A percentile compares a stretch with the other conserved stretches of the same genome.
Conservation (phyloP, 2,113 vertebrate genomes). For the Scolopax mira region DNA sequence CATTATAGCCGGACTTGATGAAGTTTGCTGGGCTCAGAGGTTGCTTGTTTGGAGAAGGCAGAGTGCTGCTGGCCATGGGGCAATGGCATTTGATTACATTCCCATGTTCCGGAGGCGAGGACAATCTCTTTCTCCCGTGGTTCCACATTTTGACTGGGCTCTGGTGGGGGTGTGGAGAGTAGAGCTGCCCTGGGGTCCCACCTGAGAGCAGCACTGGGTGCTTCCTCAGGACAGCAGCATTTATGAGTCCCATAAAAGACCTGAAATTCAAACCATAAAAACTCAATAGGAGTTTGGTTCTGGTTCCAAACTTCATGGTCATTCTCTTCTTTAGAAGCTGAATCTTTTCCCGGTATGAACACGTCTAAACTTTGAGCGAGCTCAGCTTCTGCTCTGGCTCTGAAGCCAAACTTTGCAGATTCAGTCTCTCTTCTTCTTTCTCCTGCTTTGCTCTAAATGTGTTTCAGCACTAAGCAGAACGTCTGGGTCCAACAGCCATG, state of each 20-base stretch:
- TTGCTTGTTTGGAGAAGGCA: not conserved
- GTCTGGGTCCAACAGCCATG: not conserved
- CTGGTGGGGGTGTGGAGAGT: accelerated
- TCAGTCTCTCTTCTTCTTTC: not conserved
- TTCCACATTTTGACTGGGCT: not conserved
- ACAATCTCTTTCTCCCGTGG: not conserved
- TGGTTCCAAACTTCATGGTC: not conserved
- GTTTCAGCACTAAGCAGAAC: not conserved
- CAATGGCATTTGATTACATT: not conserved
- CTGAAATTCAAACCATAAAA: not conserved
- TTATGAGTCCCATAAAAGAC: not conserved
- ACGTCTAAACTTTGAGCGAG: not conserved
- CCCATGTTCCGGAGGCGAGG: not conserved
- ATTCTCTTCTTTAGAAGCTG: not conserved
- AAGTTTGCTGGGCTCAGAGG: not conserved
- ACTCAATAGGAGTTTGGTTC: not conserved
- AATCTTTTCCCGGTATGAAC: not conserved
- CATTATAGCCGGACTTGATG: accelerated
- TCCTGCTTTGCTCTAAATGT: not conserved
- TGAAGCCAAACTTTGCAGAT: not conserved
- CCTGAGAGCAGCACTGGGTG: not conserved
- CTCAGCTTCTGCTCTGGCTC: conserved; percentile 12
- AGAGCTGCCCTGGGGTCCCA: not conserved
- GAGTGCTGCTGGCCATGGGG: not conserved
- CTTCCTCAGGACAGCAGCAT: not conserved